These are phyloP conservation scores for Calonectris borealis DNA, from an alignment of 2,113 vertebrate genomes.

Conservation along the genomic window DNA sequence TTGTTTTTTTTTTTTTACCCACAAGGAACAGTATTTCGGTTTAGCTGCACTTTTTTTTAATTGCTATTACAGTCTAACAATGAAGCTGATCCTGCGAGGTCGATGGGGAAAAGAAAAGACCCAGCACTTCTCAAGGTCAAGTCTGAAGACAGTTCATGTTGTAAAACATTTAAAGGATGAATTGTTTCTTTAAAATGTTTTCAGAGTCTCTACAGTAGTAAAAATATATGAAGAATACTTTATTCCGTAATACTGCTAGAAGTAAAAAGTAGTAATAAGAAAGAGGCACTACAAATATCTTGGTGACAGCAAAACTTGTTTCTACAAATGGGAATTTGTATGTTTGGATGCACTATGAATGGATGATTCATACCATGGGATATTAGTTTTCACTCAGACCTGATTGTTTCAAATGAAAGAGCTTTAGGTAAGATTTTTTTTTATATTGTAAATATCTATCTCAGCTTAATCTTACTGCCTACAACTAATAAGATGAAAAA, in stretches of 20 bases:
- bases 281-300: background rate
- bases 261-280: background rate
- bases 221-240: background rate
- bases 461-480: background rate
- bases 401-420: background rate
- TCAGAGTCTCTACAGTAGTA: background rate
- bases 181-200: background rate
- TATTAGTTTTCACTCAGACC: background rate
- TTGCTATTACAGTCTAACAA: background rate
- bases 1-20: background rate
- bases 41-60: background rate
- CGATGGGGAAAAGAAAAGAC: background rate
- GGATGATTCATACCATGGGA: background rate
- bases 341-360: background rate
- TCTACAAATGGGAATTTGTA: background rate
- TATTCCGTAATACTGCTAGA: background rate
- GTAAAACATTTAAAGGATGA: background rate
- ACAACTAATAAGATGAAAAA: background rate
- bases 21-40: background rate
- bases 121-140: constrained; percentile 9
- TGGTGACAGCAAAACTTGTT: background rate
- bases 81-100: background rate
- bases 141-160: background rate
- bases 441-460: background rate
- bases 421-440: background rate